These are phyloP conservation scores for Drosophila arizonae DNA, from an alignment of 1,140 invertebrate species.

Conservation along the genomic window DNA sequence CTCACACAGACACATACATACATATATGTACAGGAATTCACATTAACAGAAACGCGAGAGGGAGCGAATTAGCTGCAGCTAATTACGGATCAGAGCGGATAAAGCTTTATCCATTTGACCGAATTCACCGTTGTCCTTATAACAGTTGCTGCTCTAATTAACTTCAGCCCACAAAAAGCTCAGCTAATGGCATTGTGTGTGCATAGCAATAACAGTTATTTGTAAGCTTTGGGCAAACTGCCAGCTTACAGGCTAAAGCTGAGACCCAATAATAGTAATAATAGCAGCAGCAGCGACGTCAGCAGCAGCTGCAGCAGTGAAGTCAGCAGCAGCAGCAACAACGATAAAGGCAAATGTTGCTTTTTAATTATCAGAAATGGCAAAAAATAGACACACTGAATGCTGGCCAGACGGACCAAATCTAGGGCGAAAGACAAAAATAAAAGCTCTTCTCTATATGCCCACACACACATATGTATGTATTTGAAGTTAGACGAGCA, in stretches of 20 bases:
- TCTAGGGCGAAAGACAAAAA: constrained; percentile 62
- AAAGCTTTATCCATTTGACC: neutral
- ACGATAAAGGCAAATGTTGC: constrained; percentile 35
- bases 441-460: constrained; percentile 49
- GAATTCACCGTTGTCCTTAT: neutral
- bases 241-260: constrained; percentile 25
- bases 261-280: constrained; percentile 21
- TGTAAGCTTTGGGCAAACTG: constrained; percentile 34
- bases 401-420: constrained; percentile 23
- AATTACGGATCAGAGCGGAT: neutral
- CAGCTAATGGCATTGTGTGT: constrained; percentile 1
- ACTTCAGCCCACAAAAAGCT: constrained; percentile 31
- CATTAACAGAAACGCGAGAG: neutral
- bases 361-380: constrained; percentile 73
- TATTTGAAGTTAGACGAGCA: constrained; percentile 25
- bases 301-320: constrained; percentile 3
- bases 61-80: neutral
- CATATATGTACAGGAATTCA: neutral
- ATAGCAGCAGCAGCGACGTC: constrained; percentile 5
- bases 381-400: constrained; percentile 29
- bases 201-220: constrained; percentile 30
- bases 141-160: constrained; percentile 34
- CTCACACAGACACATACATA: neutral
- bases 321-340: neutral
- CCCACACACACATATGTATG: neutral